These are phyloP conservation scores for Apeltes quadracus DNA, from an alignment of 2,113 vertebrate species.

Conservation along the genomic window DNA sequence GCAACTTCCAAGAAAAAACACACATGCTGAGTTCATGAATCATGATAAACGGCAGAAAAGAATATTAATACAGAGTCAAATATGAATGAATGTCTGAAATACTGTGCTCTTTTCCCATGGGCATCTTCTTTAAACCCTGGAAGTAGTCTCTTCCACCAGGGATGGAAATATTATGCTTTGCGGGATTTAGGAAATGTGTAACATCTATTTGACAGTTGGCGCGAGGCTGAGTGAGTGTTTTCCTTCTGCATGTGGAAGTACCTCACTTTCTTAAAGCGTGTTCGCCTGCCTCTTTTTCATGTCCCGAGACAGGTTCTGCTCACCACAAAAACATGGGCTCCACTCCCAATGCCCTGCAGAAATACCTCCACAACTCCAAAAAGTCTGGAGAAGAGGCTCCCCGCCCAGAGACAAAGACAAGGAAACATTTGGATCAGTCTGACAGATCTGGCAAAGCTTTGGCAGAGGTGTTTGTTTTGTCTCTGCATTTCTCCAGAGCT, in stretches of 20 bases:
- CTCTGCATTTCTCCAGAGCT: constrained; percentile 30
- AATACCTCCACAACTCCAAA: constrained; percentile 45
- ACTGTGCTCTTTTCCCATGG: background rate
- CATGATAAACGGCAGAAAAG: constrained; percentile 7
- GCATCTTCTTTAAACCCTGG: constrained; percentile 44
- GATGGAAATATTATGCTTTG: background rate
- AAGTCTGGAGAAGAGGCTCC: constrained; percentile 23
- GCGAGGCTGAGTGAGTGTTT: background rate
- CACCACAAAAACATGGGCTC: constrained; percentile 34
- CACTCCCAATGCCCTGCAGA: constrained; percentile 50
- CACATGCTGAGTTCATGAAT: constrained; percentile 13
- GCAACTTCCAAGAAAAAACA: constrained; percentile 29
- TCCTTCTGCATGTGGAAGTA: background rate
- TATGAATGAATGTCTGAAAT: constrained; percentile 26
- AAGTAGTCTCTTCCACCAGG: background rate
- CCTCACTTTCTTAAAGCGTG: background rate
- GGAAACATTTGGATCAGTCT: constrained; percentile 49
- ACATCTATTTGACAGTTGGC: constrained; percentile 16
- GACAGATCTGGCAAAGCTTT: constrained; percentile 39
- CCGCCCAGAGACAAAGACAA: constrained; percentile 39
- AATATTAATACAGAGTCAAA: background rate
- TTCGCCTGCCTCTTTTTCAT: constrained; percentile 27
- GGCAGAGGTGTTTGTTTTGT: constrained; percentile 66
- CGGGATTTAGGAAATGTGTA: background rate
- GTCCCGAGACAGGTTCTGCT: constrained; percentile 38